Conservation (phyloP, 1,140 invertebrate genomes). For the Tetragonula clypearis region DNA sequence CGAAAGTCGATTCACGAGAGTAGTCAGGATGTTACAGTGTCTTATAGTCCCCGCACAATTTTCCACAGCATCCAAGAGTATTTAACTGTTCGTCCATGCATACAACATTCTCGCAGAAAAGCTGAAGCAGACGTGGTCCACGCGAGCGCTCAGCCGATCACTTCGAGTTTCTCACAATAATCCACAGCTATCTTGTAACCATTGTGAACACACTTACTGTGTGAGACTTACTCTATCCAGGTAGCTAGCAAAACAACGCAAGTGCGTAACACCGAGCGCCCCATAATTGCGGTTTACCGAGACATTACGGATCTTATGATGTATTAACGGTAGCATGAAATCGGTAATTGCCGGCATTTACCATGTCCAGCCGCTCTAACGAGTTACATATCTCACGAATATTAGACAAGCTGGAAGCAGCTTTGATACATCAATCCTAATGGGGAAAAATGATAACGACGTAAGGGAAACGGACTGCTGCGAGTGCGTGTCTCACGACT, state of each 20-base stretch:
- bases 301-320: slow-evolving; percentile 61
- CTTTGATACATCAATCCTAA: slow-evolving; percentile 46
- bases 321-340: slow-evolving; percentile 68
- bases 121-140: neutral
- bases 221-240: too few species aligned
- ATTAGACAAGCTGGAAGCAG: slow-evolving; percentile 50
- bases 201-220: neutral
- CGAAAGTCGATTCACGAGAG: neutral
- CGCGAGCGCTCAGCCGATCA: neutral
- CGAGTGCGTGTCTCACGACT: slow-evolving; percentile 39
- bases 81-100: neutral
- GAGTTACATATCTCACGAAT: slow-evolving; percentile 52
- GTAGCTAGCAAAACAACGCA: neutral
- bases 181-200: too few species aligned
- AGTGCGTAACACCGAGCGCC: slow-evolving; percentile 20
- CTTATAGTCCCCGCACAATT: too few species aligned
- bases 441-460: slow-evolving; percentile 49
- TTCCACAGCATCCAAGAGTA: too few species aligned
- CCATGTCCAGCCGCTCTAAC: slow-evolving; percentile 35
- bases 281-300: slow-evolving; percentile 48
- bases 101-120: neutral
- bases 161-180: neutral
- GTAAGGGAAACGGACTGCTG: slow-evolving; percentile 50
- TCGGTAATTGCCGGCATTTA: slow-evolving; percentile 61
- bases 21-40: neutral